Evolutionary conservation across 2,888 invertebrate species (phyloP).

Genomic region (Andricus quercusramuli): DNA sequence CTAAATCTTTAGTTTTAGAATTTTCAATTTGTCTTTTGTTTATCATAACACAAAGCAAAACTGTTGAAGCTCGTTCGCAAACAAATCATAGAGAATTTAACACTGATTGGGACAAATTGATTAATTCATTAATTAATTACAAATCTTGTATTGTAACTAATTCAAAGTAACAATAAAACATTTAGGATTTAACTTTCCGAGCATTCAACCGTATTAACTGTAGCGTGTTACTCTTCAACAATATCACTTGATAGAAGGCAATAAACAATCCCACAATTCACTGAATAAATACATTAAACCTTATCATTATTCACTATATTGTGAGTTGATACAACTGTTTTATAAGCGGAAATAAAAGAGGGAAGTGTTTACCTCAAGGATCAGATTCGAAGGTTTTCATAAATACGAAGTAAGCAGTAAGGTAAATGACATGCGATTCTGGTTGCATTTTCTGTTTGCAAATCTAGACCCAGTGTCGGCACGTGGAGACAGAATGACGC

Average conservation of each 20-base stretch:
- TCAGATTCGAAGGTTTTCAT: conserved; percentile 1
- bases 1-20: too few species aligned
- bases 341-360: background rate
- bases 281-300: background rate
- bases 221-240: background rate
- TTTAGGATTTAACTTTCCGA: too few species aligned
- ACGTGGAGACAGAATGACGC: conserved; percentile 69
- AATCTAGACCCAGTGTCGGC: conserved; percentile 49
- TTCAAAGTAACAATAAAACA: too few species aligned
- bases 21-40: too few species aligned
- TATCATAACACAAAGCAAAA: too few species aligned
- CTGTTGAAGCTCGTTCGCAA: too few species aligned
- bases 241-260: background rate
- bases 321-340: background rate
- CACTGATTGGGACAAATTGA: too few species aligned
- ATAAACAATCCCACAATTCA: background rate
- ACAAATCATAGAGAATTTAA: too few species aligned
- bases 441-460: conserved; percentile 44
- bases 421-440: conserved; percentile 53
- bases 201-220: too few species aligned
- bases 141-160: too few species aligned
- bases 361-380: background rate
- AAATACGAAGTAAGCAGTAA: background rate
- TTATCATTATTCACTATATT: background rate
- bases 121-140: too few species aligned